Evolutionary conservation across 1,140 invertebrate species (phyloP).

Genomic region (Spodoptera litura): DNA sequence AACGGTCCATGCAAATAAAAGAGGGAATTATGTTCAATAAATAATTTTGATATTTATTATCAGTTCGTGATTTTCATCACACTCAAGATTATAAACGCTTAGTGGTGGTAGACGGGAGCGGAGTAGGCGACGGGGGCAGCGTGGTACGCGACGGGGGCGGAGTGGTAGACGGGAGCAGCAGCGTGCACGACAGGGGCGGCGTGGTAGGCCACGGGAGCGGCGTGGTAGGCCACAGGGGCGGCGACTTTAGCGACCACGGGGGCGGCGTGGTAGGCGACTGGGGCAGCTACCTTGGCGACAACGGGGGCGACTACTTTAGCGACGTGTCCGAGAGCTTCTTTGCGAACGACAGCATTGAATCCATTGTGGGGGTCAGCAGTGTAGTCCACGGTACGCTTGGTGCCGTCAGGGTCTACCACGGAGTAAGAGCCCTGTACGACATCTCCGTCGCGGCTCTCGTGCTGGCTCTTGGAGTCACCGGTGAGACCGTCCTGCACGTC

Average conservation of each 20-base stretch:
- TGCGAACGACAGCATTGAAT: slow-evolving; percentile 84
- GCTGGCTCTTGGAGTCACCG: slow-evolving; percentile 89
- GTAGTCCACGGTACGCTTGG: slow-evolving; percentile 88
- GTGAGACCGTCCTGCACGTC: slow-evolving; percentile 88
- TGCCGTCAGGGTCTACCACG: slow-evolving; percentile 88
- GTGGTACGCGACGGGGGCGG: slow-evolving; percentile 49
- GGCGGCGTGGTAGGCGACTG: slow-evolving; percentile 55
- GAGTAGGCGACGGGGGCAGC: slow-evolving; percentile 60
- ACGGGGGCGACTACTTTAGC: slow-evolving; percentile 64
- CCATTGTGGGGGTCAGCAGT: slow-evolving; percentile 86
- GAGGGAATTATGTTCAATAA: slow-evolving; percentile 4
- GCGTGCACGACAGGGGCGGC: slow-evolving; percentile 34
- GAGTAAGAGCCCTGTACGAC: slow-evolving; percentile 88
- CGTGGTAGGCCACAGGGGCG: slow-evolving; percentile 62
- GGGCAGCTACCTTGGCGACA: slow-evolving; percentile 60
- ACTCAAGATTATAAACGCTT: not conserved
- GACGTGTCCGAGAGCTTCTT: slow-evolving; percentile 61
- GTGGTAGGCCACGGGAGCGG: slow-evolving; percentile 44
- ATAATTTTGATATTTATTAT: slow-evolving; percentile 17
- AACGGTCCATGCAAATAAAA: not conserved
- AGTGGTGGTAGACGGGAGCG: slow-evolving; percentile 56
- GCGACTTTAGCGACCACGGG: slow-evolving; percentile 80
- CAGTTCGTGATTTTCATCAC: slow-evolving; percentile 6
- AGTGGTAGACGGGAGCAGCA: slow-evolving; percentile 52
- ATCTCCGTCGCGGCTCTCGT: slow-evolving; percentile 88